Percentiles rank a stretch among this genome's conserved stretches.
Conservation (phyloP, 2,113 vertebrate species). For the Limnothrissa miodon region DNA sequence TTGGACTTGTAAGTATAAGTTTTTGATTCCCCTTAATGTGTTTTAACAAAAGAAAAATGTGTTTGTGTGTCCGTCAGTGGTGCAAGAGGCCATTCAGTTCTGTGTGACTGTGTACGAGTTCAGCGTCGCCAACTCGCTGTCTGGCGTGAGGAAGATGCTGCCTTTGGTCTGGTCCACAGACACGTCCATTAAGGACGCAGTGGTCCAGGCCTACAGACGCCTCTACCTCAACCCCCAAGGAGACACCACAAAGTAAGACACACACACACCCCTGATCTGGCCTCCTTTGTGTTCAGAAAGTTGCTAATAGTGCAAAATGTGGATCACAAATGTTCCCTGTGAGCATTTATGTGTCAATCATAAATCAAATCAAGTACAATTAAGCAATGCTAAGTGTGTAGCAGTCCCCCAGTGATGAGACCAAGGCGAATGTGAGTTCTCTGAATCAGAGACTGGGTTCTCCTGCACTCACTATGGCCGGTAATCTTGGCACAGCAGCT, state of each 20-base stretch:
- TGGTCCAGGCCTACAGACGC: conserved; percentile 86
- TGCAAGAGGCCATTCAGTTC: conserved; percentile 94
- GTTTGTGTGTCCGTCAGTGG: conserved; percentile 71
- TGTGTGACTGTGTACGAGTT: conserved; percentile 90
- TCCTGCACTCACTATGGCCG: conserved; percentile 53
- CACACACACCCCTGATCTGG: too few species aligned
- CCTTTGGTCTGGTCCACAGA: conserved; percentile 93
- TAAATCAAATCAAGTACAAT: too few species aligned
- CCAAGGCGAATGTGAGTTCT: conserved; percentile 68
- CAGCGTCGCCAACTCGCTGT: conserved; percentile 83
- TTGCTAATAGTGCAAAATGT: too few species aligned
- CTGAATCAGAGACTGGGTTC: conserved; percentile 51
- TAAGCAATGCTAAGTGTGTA: too few species aligned
- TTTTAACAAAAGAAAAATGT: background rate
- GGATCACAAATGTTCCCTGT: too few species aligned
- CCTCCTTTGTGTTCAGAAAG: too few species aligned
- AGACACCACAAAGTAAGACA: conserved; percentile 77
- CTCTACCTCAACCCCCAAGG: conserved; percentile 83
- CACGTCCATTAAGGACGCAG: conserved; percentile 84
- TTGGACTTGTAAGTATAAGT: too few species aligned
- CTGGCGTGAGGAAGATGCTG: conserved; percentile 88
- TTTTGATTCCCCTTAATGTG: background rate
- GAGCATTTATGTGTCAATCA: too few species aligned
- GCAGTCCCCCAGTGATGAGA: conserved; percentile 66
- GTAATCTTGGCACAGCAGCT: conserved; percentile 69